phyloP scores from a whole-genome alignment of 2,797 vertebrate species.

The Synaphobranchus kaupii region DNA sequence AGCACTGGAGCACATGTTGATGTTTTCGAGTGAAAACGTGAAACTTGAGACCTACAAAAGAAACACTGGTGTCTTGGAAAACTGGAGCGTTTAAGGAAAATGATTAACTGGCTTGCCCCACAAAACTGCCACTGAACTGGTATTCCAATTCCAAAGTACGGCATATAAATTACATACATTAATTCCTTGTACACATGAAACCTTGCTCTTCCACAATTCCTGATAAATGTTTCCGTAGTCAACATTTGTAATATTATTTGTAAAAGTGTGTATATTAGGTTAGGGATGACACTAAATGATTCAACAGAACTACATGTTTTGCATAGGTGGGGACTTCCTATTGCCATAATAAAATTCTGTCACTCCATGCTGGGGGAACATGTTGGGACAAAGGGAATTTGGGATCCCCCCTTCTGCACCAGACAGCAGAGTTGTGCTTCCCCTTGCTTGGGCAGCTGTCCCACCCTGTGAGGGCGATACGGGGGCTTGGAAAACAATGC shows the following conservation, averaged over 20 bases:
- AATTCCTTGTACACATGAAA: background rate
- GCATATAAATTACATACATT: background rate
- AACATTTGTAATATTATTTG: background rate
- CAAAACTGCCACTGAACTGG: background rate
- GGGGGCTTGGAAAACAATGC: background rate
- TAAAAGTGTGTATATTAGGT: background rate
- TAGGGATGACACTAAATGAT: background rate
- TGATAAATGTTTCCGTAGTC: background rate
- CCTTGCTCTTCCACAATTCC: background rate
- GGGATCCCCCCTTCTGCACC: constrained; percentile 2
- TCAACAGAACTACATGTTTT: background rate
- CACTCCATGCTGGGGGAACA: background rate
- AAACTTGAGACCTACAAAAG: background rate
- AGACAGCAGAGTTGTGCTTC: background rate
- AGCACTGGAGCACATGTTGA: background rate
- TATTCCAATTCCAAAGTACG: background rate
- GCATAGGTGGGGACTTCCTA: background rate
- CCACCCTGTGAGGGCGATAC: background rate
- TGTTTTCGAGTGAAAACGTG: background rate
- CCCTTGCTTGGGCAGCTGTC: constrained; percentile 15
- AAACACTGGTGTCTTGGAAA: background rate
- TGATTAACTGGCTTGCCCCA: background rate
- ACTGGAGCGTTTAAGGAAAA: background rate
- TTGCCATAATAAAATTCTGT: constrained; percentile 4
- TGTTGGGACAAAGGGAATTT: background rate